phyloP scores from a whole-genome alignment of 2,113 vertebrate species.

The Ciconia maguari region DNA sequence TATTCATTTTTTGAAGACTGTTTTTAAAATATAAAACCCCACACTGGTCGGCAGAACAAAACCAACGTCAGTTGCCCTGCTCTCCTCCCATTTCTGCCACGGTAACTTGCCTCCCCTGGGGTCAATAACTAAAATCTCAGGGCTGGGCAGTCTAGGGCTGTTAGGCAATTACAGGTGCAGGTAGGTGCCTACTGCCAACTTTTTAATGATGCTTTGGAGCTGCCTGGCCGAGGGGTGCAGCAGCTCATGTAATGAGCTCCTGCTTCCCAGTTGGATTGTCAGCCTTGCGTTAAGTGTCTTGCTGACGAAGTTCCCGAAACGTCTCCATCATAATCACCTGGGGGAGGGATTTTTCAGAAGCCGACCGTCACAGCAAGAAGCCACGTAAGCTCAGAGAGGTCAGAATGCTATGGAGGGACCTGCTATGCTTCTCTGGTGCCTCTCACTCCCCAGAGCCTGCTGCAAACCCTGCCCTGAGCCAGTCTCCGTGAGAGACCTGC shows the following conservation, averaged over 20 bases:
- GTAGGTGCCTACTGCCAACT: background rate
- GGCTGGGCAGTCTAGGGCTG: background rate
- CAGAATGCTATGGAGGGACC: background rate
- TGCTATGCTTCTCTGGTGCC: background rate
- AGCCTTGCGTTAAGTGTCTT: background rate
- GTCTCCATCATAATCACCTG: background rate
- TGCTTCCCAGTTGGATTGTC: background rate
- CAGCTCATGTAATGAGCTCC: background rate
- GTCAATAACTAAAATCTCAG: background rate
- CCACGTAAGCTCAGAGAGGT: background rate
- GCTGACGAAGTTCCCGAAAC: background rate
- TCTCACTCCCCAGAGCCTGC: accelerated
- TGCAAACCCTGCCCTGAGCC: background rate
- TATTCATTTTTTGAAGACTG: background rate
- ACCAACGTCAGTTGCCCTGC: background rate
- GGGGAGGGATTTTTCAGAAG: background rate
- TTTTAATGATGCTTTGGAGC: background rate
- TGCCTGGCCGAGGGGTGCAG: background rate
- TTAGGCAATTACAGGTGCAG: background rate
- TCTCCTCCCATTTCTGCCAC: background rate
- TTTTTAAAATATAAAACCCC: background rate
- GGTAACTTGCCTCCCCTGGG: background rate
- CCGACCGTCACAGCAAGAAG: background rate
- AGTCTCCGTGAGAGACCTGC: accelerated
- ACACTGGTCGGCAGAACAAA: background rate